Base-by-base conservation (phyloP, 2,888 invertebrate species). In the Drosophila fungiperda region DNA sequence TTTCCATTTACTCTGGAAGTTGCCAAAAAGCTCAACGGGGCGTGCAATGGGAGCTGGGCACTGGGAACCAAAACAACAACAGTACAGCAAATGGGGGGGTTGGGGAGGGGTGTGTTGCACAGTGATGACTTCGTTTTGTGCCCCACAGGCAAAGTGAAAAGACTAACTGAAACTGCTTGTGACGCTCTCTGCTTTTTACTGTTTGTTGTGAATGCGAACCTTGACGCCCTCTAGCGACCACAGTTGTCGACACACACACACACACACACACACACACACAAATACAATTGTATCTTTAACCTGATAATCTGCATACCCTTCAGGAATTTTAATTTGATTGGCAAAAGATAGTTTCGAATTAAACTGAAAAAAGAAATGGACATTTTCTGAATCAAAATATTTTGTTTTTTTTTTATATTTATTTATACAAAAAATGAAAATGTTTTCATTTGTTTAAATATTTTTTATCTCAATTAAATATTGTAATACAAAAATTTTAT, bases 1-100 rank as follows among this genome's bases (percentile, higher is more conserved):
- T 40, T n/a, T n/a, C n/a, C 9, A n/a, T 11, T 36, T 63, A 54
- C 79, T 67, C 66, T 58, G 70, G 73, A 82, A 78, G 73, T 79
- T 78, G 68, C 73, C 72, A 68, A 66, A 84, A 84, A 82, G 75
- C 75, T 71, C 75, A 84, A 86, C 75, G 74, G 70, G 77, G 70
- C 80, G 76, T 79, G 68, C 72, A 68, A 78, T 70, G 65, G 67
- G 50, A 70, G 70, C 77, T 29, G 65, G 68, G 58, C 73, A 66
- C 55, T 26, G 38, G 54, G 38, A 38, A 55, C 17, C 36, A 54
- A 48, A 63, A n/a, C 50, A 72, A 42, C 53, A 11, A 42, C 23
- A 17, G 54, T 42, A 52, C 20, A 7, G 33, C 4, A 35, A 12
- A 5, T 1, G 20, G 4, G 29, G 23, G 8, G 2, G 0, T n/a